Base-by-base conservation (phyloP, 1,140 invertebrate genomes). In the Ptiloglossa arizonensis region DNA sequence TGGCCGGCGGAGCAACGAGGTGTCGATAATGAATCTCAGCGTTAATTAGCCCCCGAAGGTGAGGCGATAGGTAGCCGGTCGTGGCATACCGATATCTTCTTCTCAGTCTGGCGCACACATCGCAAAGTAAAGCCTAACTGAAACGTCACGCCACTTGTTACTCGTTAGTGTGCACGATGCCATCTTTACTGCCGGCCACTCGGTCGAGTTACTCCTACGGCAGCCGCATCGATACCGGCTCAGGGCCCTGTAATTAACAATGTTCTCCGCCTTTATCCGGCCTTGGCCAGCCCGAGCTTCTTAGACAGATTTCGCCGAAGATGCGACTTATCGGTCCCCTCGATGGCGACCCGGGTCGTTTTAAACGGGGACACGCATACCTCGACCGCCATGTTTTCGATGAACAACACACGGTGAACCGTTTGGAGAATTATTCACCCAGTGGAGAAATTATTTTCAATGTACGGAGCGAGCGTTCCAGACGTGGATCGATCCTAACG, bases 81-180 rank as follows among this genome's bases (percentile, higher is more conserved):
- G 90, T 91, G 89, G 89, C 86, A 90, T 91, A 91, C 90, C 85
- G 88, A 90, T 90, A 87, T 83, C 82, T 87, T 83, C 81, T 80
- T 81, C 71, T 60, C 72, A 70, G 80, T 69, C 74, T 75, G 75
- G 82, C 56, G 41, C 85, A 75, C 73, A 80, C 81, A 73, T 73
- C 74, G 73, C 76, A 69, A 83, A 88, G 80, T 82, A 89, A 90
- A 89, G 87, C 87, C 83, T 91, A 89, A 91, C 89, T 89, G 89
- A 91, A 91, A 90, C 88, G 89, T 91, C 88, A 91, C 89, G 89
- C 86, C 90, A 91, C 89, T 91, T 91, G 89, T 90, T 91, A 90
- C 88, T 90, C 88, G 89, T 91, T 91, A 91, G 89, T 89, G 90
- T 90, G 89, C 87, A 89, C 87, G 90, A 91, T 91, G 88, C 87